Evolutionary conservation across 2,888 invertebrate genomes (phyloP), one percentile per base, ranked within the genome.

Genomic region (Clivina fossor): DNA sequence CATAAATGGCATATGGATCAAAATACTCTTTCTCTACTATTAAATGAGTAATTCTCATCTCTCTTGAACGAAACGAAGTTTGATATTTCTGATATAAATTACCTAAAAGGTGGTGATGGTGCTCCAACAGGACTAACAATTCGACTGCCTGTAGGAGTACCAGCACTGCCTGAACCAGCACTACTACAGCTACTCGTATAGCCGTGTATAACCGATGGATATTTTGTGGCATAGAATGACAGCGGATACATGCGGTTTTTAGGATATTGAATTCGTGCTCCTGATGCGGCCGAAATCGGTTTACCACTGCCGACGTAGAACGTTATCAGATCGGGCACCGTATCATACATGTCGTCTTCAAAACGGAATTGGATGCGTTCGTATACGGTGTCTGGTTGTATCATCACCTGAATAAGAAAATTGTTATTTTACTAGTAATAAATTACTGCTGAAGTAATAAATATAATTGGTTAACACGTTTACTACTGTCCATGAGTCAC

Each of bases 311-410:
- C 91, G 18, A 95, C 93, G 71, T 96, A 95, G 62, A 88, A 93
- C 4, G 93, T 93, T 60, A 96, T 93, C 53, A 97, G 80, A 72
- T 94, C 93, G 0, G 93, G 90, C 15, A 96, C 91, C 2, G 93
- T 93, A 69, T 92, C 92, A 68, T 93, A 96, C 1, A 90, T 86
- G 70, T 93, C 92, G 68, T 93, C 93, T 73, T 96, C 96, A 70
- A 96, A 93, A 69, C 93, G 91, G 71, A 90, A 96, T 70, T 94
- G 92, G 22, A 93, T 86, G 63, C 90, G 79, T 73, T 94, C 93
- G 72, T 94, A 94, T 3, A 93, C 92, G 0, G 93, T 93, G 66
- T 93, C 90, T 0, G 91, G 90, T 67, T 93, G 91, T 1, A 91
- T 80, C 1, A 90, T 80, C 59, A 89, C 84, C 90, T 90, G 69